Evolutionary conservation across 2,797 vertebrate genomes (phyloP).

Genomic region (Ctenosaura bakeri): DNA sequence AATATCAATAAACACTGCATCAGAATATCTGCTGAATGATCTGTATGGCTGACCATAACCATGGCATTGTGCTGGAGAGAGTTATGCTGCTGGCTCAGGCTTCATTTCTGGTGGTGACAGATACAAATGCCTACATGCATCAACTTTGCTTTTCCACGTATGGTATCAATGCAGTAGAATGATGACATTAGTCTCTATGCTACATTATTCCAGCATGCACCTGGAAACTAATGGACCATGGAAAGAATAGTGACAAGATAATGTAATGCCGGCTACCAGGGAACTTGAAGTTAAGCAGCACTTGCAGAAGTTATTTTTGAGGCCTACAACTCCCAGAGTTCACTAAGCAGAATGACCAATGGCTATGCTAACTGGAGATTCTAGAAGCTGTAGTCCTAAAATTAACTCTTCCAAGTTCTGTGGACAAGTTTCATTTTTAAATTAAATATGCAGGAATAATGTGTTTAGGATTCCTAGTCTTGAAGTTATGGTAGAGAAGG

Average conservation of each 20-base stretch:
- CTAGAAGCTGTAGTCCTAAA: too few relatives aligned
- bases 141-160: conserved; percentile 15
- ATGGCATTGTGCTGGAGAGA: not conserved
- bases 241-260: conserved; percentile 52
- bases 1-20: not conserved
- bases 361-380: too few relatives aligned
- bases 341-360: too few relatives aligned
- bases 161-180: conserved; percentile 51
- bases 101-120: not conserved
- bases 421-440: too few relatives aligned
- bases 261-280: conserved; percentile 49
- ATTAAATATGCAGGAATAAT: conserved; percentile 21
- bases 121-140: conserved; percentile 17
- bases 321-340: conserved; percentile 44
- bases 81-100: not conserved
- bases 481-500: not conserved
- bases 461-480: conserved; percentile 45
- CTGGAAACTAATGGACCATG: conserved; percentile 62
- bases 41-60: not conserved
- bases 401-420: too few relatives aligned
- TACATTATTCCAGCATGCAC: conserved; percentile 44
- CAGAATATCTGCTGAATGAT: not conserved
- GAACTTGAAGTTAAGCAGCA: conserved; percentile 33
- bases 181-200: conserved; percentile 34
- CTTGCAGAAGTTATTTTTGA: not conserved